Conservation (phyloP, 2,888 invertebrate species). For the Lithophane semibrunnea region DNA sequence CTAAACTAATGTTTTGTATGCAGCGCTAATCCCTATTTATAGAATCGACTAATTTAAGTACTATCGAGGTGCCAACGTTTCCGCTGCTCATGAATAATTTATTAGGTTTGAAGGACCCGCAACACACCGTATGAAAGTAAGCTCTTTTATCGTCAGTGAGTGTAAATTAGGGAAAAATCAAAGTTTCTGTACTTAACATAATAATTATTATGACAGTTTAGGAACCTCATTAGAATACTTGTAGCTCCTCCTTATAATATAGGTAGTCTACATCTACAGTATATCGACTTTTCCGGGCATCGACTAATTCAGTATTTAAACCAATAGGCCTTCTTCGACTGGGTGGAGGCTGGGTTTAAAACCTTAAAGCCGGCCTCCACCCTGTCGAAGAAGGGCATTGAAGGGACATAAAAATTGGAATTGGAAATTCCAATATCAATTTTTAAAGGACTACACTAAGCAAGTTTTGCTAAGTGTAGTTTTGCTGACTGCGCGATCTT, state of each 20-base stretch:
- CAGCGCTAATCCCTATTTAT: constrained; percentile 57
- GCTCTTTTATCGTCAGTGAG: constrained; percentile 27
- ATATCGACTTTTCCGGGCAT: no score
- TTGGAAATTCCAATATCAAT: no score
- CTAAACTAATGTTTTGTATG: constrained; percentile 48
- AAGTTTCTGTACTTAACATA: background rate
- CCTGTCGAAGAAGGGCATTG: no score
- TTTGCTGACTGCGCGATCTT: background rate
- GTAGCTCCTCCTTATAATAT: background rate
- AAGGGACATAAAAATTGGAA: no score
- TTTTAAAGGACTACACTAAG: no score
- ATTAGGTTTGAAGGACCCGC: constrained; percentile 38
- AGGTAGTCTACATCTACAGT: background rate
- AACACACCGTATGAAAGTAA: constrained; percentile 5
- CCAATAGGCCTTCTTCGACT: no score
- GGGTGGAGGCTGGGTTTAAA: no score
- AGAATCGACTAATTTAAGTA: constrained; percentile 51
- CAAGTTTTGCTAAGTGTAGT: no score
- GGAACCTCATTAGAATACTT: background rate
- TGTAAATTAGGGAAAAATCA: constrained; percentile 1
- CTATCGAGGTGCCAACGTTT: constrained; percentile 54
- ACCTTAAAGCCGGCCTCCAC: no score
- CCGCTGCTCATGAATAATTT: constrained; percentile 61
- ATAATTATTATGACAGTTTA: background rate
- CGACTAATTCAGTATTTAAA: no score